Percentiles rank a stretch among this genome's conserved stretches.
These are phyloP conservation scores for Brienomyrus brachyistius DNA, from an alignment of 2,113 vertebrate genomes.

Conservation along the genomic window DNA sequence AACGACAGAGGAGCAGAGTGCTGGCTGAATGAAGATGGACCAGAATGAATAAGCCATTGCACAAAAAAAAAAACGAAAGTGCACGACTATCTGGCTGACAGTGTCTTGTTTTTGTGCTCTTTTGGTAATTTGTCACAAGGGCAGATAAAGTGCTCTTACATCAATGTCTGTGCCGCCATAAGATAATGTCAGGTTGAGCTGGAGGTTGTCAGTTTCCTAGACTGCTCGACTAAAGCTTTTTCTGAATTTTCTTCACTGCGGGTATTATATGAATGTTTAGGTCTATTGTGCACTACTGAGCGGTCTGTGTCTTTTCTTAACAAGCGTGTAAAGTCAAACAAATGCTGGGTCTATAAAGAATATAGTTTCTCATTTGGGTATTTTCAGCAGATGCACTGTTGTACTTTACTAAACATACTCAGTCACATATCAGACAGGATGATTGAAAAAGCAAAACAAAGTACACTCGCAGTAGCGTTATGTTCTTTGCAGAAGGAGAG, in stretches of 20 bases:
- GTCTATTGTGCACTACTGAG: neutral
- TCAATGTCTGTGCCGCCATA: neutral
- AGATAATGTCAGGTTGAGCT: neutral
- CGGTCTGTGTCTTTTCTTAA: neutral
- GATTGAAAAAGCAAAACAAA: neutral
- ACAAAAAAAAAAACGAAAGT: neutral
- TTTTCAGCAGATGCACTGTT: neutral
- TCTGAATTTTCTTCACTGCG: neutral
- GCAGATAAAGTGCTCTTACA: neutral
- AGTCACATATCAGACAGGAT: neutral
- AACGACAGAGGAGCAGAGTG: neutral
- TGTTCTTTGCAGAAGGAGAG: neutral
- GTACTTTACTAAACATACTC: neutral
- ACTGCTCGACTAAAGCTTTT: neutral
- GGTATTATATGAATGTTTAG: neutral
- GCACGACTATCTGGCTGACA: neutral
- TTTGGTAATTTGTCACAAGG: constrained; percentile 6
- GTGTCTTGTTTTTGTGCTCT: neutral
- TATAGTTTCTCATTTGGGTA: neutral
- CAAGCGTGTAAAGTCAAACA: neutral
- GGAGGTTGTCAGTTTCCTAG: neutral
- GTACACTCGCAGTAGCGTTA: neutral
- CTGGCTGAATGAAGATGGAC: neutral
- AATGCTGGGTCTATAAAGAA: neutral
- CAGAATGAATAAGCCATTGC: neutral